phyloP scores from a whole-genome alignment of 2,888 invertebrate genomes.

The Stenodema calcarata region DNA sequence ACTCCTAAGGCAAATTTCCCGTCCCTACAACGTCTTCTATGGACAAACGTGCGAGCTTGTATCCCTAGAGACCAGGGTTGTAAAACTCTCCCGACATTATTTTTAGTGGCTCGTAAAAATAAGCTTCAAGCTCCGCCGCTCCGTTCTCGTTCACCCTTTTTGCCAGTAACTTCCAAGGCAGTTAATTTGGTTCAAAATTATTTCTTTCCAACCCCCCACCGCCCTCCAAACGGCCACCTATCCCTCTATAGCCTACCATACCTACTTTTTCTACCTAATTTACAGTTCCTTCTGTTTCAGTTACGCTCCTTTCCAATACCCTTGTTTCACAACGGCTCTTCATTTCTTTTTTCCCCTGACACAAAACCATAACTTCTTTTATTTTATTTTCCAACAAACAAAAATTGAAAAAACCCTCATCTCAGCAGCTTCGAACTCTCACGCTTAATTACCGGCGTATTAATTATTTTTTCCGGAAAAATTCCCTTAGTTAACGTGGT shows the following conservation, averaged over 20 bases:
- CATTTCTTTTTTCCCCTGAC: background rate
- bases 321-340: background rate
- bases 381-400: background rate
- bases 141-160: background rate
- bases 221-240: background rate
- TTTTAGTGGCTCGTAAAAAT: constrained; percentile 52
- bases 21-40: constrained; percentile 19
- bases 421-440: background rate
- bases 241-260: background rate
- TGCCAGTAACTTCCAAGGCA: constrained; percentile 16
- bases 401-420: background rate
- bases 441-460: background rate
- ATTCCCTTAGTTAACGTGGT: background rate
- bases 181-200: constrained; percentile 44
- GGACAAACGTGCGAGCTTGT: background rate
- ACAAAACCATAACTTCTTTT: background rate
- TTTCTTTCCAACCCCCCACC: background rate
- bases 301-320: background rate
- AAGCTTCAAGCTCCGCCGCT: constrained; percentile 1
- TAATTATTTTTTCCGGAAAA: background rate
- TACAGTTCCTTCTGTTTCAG: constrained; percentile 25
- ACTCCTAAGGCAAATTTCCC: constrained; percentile 1
- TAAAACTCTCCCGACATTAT: constrained; percentile 51
- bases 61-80: background rate
- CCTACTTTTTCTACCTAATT: background rate